These are phyloP conservation scores for Micronycteris hirsuta DNA, from an alignment of 2,113 vertebrate genomes.

Conservation along the genomic window DNA sequence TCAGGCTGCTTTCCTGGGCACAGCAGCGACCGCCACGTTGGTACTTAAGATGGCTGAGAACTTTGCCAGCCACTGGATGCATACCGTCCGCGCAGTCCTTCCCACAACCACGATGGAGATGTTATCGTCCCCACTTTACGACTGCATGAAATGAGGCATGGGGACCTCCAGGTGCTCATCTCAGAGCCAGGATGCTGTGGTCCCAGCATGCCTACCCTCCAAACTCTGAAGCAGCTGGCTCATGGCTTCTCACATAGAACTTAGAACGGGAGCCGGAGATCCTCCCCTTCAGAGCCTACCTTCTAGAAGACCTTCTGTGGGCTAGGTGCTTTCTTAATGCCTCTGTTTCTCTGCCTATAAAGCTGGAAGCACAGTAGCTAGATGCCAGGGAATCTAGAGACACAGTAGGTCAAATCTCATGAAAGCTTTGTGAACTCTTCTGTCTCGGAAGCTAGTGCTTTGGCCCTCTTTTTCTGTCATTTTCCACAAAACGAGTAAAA, in stretches of 20 bases:
- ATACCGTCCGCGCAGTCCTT: background rate
- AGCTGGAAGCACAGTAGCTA: background rate
- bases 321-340: background rate
- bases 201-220: background rate
- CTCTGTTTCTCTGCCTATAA: background rate
- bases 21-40: background rate
- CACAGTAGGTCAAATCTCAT: background rate
- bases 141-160: background rate
- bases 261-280: background rate
- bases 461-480: background rate
- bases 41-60: background rate
- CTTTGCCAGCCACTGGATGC: background rate
- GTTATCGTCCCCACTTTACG: background rate
- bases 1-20: background rate
- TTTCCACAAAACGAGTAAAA: background rate
- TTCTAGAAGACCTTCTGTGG: background rate
- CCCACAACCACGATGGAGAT: background rate
- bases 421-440: background rate
- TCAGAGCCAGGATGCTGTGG: background rate
- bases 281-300: background rate
- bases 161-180: background rate
- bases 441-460: background rate
- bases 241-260: too few relatives aligned
- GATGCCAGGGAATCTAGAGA: background rate
- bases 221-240: rapidly evolving